A percentile compares a stretch with the other conserved stretches of the same genome.
These are phyloP conservation scores for Sebastolobus alascanus DNA, from an alignment of 2,797 vertebrate species.

Conservation along the genomic window DNA sequence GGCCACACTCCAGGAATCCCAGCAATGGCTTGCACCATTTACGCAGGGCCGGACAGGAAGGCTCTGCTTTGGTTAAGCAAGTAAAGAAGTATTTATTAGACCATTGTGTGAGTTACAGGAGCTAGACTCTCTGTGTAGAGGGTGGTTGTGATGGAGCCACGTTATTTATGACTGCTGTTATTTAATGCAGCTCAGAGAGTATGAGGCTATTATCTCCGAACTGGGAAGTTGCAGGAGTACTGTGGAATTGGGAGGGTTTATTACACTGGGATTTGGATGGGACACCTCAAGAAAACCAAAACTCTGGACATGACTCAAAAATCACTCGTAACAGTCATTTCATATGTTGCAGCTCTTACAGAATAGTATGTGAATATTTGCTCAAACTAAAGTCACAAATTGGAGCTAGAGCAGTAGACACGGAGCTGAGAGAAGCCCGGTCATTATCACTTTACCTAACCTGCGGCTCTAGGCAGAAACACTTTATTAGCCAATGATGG, in stretches of 20 bases:
- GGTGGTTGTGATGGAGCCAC: neutral
- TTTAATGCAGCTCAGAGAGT: neutral
- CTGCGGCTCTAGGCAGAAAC: neutral
- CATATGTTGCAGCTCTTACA: neutral
- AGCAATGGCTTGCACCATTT: constrained; percentile 64
- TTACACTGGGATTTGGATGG: neutral
- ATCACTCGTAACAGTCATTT: neutral
- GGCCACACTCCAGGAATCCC: constrained; percentile 69
- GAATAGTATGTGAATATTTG: neutral
- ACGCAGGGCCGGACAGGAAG: constrained; percentile 48
- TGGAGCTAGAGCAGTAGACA: neutral
- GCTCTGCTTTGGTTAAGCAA: constrained; percentile 27
- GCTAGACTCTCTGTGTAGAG: neutral
- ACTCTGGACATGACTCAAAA: neutral
- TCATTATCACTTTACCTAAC: neutral
- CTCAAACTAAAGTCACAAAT: neutral
- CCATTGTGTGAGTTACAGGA: constrained; percentile 22
- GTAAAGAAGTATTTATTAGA: constrained; percentile 33
- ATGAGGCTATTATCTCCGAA: neutral
- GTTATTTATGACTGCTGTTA: constrained; percentile 11
- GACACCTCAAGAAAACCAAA: constrained; percentile 2
- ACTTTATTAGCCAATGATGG: neutral
- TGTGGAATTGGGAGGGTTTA: neutral
- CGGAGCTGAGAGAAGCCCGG: neutral
- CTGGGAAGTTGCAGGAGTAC: neutral